These are phyloP conservation scores for Agrochola litura DNA, from an alignment of 2,888 invertebrate species.

Conservation along the genomic window DNA sequence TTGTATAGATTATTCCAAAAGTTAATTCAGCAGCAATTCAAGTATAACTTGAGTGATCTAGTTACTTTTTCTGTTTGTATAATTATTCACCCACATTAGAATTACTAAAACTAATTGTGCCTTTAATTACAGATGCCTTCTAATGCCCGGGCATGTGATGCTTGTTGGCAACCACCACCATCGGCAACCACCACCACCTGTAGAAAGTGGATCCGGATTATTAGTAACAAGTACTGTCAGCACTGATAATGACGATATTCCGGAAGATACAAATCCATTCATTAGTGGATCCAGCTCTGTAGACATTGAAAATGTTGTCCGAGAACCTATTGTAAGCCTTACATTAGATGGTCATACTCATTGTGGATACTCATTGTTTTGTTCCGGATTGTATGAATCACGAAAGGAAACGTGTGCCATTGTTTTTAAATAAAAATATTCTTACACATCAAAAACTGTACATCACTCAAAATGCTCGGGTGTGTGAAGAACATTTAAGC, in stretches of 20 bases:
- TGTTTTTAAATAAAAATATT: not conserved
- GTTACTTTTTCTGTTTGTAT: too few species aligned
- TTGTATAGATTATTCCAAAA: too few species aligned
- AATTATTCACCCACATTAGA: too few species aligned
- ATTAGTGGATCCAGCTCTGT: conserved; percentile 9
- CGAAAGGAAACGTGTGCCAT: too few species aligned
- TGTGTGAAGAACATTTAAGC: too few species aligned
- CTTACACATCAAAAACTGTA: conserved; percentile 1
- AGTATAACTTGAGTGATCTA: too few species aligned
- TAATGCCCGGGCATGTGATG: not conserved
- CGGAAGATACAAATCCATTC: conserved; percentile 1
- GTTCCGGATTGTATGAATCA: too few species aligned
- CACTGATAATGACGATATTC: too few species aligned
- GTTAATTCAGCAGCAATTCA: too few species aligned
- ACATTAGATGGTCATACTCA: conserved; percentile 1
- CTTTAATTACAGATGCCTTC: not conserved
- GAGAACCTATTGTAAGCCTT: conserved; percentile 4
- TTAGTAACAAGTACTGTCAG: too few species aligned
- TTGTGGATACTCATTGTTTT: conserved; percentile 8
- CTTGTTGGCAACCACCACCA: not conserved
- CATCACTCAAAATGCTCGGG: not conserved
- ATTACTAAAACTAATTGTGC: conserved; percentile 1
- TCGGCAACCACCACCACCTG: not conserved
- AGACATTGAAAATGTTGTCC: conserved; percentile 3
- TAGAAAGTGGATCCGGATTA: too few species aligned